Percentiles rank a stretch among this genome's conserved stretches.
phyloP scores from a whole-genome alignment of 1,140 invertebrate genomes.

The Lethrus apterus region DNA sequence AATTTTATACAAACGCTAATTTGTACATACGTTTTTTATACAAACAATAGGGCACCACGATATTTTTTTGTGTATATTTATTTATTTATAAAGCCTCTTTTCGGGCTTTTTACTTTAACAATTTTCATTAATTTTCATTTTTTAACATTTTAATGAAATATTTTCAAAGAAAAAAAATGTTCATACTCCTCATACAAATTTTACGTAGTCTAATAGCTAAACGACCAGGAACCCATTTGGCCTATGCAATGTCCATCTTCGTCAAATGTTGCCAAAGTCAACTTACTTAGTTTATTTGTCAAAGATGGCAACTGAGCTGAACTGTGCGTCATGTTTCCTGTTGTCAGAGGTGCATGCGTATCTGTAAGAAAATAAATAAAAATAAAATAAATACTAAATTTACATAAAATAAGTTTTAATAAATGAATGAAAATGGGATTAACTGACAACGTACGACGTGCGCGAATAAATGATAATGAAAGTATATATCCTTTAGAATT shows the following conservation, averaged over 20 bases:
- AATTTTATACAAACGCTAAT: no score
- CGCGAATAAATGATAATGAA: background rate
- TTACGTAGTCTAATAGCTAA: conserved; percentile 58
- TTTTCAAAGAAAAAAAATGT: no score
- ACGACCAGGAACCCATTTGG: conserved; percentile 68
- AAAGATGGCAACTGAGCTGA: conserved; percentile 41
- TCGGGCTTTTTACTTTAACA: no score
- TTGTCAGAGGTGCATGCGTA: conserved; percentile 43
- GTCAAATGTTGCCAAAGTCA: conserved; percentile 83
- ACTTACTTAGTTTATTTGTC: conserved; percentile 78
- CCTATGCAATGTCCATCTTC: conserved; percentile 72
- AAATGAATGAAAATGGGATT: conserved; percentile 1
- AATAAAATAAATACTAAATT: no score
- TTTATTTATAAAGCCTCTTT: no score
- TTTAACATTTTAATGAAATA: no score
- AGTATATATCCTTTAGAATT: background rate
- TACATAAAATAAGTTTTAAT: no score
- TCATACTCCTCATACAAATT: no score
- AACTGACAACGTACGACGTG: background rate
- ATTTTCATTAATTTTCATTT: no score
- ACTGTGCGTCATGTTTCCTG: conserved; percentile 32
- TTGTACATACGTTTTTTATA: no score
- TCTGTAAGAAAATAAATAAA: conserved; percentile 39
- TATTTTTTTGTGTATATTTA: no score
- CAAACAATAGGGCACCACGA: no score